Base-by-base conservation (phyloP, 2,797 vertebrate genomes). In the Uromys caudimaculatus region DNA sequence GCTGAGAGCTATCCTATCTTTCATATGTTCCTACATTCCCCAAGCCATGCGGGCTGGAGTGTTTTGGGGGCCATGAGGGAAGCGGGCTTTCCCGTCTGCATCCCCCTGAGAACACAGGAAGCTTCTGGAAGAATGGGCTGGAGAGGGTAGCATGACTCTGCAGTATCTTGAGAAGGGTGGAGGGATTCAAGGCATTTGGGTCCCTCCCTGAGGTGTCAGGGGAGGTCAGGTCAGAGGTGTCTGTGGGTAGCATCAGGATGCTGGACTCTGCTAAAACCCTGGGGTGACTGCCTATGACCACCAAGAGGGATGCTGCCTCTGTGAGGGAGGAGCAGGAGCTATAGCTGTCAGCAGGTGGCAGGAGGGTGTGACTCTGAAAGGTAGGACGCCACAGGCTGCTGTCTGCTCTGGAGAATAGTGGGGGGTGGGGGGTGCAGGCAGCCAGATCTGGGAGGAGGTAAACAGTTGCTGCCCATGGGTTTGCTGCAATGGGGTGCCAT, bases 81-180 rank as follows among this genome's bases (percentile, higher is more conserved):
- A 32, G 64, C 17, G 0, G 60, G 54, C 35, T 86, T 75, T 41
- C 27, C 71, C 0, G n/a, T n/a, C 44, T 23, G 41, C 64, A 38
- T 7, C 19, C 7, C 7, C 73, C 52, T 0, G 13, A 38, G 75
- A 90, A 84, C 75, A 0, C 62, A 13, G 67, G 90, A 90, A 85
- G 86, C 69, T 93, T 96, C 95, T 62, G 85, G 93, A 90, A 69
- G 86, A 35, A 35, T 13, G 93, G 64, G 76, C 29, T 0, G 41
- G 50, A 13, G 41, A 0, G 41, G 73, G 6, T 76, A 38, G 67
- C 67, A 35, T 93, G 35, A 6, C 35, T n/a, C 77, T 69, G 73
- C 88, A 19, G 79, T 83, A 79, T 83, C 88, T 81, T n/a, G 4
- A 58, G 60, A 83, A 82, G 73, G 32, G 17, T 50, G 73, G 90